Percentiles rank a stretch among this genome's conserved stretches.
Evolutionary conservation across 1,140 invertebrate genomes (phyloP).

Genomic region (Maconellicoccus hirsutus): DNA sequence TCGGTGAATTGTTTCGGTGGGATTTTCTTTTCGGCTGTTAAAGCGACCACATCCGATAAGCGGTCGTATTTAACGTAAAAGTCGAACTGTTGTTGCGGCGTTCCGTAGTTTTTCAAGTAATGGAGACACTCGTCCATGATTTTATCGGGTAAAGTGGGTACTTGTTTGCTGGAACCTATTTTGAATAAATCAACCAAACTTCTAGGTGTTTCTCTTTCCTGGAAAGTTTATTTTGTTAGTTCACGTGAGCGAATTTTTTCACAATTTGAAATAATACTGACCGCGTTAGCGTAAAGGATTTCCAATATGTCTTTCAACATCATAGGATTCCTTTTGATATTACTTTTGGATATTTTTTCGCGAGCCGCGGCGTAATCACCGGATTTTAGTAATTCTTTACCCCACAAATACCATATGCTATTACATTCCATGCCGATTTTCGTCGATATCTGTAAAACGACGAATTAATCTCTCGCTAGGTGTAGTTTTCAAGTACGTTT

Average conservation of each 20-base stretch:
- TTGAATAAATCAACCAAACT: neutral
- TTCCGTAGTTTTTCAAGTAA: conserved; percentile 59
- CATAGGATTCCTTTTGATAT: conserved; percentile 26
- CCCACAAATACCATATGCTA: conserved; percentile 74
- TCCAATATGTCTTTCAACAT: conserved; percentile 27
- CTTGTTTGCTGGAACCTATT: neutral
- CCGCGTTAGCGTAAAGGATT: conserved; percentile 23
- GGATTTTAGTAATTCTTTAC: conserved; percentile 64
- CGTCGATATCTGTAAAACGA: conserved; percentile 49
- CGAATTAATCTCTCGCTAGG: too few relatives aligned
- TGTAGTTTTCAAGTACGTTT: too few relatives aligned
- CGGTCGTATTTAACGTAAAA: conserved; percentile 55
- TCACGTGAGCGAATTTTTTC: neutral
- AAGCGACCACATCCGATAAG: conserved; percentile 45
- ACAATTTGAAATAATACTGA: neutral
- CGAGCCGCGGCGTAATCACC: conserved; percentile 61
- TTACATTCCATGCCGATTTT: conserved; percentile 66
- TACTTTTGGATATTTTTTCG: conserved; percentile 48
- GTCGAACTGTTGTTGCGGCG: conserved; percentile 48
- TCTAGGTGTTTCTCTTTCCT: neutral
- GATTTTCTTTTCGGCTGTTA: conserved; percentile 49
- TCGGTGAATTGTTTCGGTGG: conserved; percentile 56
- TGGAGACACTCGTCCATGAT: conserved; percentile 55
- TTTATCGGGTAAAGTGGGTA: neutral
- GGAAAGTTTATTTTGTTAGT: neutral